These are phyloP conservation scores for Sclerurus mexicanus DNA, from an alignment of 2,113 vertebrate genomes.

Conservation along the genomic window DNA sequence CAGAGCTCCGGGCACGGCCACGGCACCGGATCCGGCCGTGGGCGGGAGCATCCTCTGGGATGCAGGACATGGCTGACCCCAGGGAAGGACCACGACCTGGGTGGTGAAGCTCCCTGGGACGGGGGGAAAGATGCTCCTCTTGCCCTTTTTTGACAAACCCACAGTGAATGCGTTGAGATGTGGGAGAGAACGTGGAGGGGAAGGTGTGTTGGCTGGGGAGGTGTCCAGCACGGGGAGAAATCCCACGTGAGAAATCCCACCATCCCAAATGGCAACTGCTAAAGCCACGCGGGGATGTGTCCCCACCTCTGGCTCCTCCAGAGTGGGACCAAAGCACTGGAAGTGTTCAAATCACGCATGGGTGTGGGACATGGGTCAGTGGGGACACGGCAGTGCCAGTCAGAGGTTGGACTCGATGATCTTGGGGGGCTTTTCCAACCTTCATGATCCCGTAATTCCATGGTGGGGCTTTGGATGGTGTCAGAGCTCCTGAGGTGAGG, in stretches of 20 bases:
- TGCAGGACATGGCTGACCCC: background rate
- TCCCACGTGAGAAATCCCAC: fast-evolving
- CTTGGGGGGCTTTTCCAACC: background rate
- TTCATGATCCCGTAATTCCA: fast-evolving
- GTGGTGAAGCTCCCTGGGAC: too few species aligned
- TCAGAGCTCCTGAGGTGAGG: background rate
- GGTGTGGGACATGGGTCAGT: background rate
- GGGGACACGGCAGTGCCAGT: background rate
- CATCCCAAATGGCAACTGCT: fast-evolving
- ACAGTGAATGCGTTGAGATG: fast-evolving
- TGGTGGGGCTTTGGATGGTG: background rate
- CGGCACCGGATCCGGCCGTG: too few species aligned
- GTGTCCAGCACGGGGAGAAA: background rate
- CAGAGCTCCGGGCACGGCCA: too few species aligned
- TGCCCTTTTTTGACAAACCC: background rate
- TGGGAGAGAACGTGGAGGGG: background rate
- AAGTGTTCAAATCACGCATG: fast-evolving
- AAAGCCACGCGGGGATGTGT: fast-evolving
- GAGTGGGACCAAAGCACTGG: background rate
- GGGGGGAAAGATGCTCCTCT: background rate
- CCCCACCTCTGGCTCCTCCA: background rate
- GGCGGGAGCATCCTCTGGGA: background rate
- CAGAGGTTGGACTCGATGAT: too few species aligned
- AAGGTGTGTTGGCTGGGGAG: background rate
- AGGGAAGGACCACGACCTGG: background rate